Base-by-base conservation (phyloP, 1,140 invertebrate genomes). In the Idris sp. region DNA sequence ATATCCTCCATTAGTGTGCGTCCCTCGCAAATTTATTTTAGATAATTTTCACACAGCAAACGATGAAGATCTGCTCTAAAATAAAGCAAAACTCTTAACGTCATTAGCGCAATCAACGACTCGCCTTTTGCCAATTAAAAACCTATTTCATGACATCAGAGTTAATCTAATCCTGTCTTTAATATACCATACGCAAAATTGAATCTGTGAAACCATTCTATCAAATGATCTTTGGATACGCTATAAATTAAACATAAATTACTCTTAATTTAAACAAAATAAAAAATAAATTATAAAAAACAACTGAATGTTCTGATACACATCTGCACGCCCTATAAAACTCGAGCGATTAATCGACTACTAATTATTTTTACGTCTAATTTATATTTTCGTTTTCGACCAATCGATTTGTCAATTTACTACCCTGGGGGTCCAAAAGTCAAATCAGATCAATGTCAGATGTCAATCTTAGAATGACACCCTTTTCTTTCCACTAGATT, bases 401-500 rank as follows among this genome's bases (percentile, higher is more conserved):
- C 30, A 33, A 14, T 49, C 14, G 13, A 16, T 43, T 26, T 33
- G 38, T 44, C 59, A 64, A 44, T 53, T 53, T 44, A 4, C n/a
- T 2, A n/a, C 31, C 8, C 11, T 14, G 35, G 9, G 13, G 11
- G 26, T 48, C 6, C 14, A 33, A 56, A 49, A 40, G 31, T 46
- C 51, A 56, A 64, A 44, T 43, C 26, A 36, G 25, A 56, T 48
- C 25, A 48, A 14, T 53, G 46, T 59, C 54, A 59, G 38, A 25
- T 69, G 65, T 69, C 67, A 62, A 48, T 43, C 56, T 46, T 62
- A 18, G 49, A 22, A 44, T 19, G 9, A 4, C 18, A 36, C 43
- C 56, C 49, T 30, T 38, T 62, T 19, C 43, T 38, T 64, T 73
- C 48, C 53, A 53, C 69, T 53, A 73, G 59, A 59, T 59, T 64